phyloP scores from a whole-genome alignment of 1,140 invertebrate species.

The Cepaea nemoralis region DNA sequence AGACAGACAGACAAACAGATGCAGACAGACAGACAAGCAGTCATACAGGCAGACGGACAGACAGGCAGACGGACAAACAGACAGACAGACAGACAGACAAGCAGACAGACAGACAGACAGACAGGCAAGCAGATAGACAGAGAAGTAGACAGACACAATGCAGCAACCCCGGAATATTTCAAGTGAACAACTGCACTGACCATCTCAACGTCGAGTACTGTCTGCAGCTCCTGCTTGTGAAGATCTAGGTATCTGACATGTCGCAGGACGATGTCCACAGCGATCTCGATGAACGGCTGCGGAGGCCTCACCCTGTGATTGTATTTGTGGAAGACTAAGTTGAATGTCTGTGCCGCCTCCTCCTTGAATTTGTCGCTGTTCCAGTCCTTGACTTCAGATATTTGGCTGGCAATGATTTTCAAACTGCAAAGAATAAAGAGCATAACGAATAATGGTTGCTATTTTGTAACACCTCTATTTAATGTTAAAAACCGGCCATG shows the following conservation, averaged over 20 bases:
- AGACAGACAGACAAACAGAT: no score
- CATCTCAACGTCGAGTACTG: slow-evolving; percentile 46
- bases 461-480: no score
- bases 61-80: no score
- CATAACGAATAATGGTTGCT: neutral
- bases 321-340: slow-evolving; percentile 55
- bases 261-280: slow-evolving; percentile 35
- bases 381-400: neutral
- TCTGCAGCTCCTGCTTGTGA: slow-evolving; percentile 46
- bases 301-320: slow-evolving; percentile 51
- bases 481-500: no score
- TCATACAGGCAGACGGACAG: no score
- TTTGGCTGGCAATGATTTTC: neutral
- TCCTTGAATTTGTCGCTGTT: slow-evolving; percentile 44
- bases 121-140: no score
- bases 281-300: slow-evolving; percentile 43
- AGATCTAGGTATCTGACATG: slow-evolving; percentile 49
- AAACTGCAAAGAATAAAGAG: neutral
- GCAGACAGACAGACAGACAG: no score
- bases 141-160: no score
- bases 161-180: no score
- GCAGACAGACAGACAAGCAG: no score
- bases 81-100: no score
- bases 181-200: slow-evolving; percentile 46
- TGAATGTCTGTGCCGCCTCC: slow-evolving; percentile 52